phyloP scores from a whole-genome alignment of 37 sponge, comb jelly and placozoan species.

The Bolinopsis microptera region DNA sequence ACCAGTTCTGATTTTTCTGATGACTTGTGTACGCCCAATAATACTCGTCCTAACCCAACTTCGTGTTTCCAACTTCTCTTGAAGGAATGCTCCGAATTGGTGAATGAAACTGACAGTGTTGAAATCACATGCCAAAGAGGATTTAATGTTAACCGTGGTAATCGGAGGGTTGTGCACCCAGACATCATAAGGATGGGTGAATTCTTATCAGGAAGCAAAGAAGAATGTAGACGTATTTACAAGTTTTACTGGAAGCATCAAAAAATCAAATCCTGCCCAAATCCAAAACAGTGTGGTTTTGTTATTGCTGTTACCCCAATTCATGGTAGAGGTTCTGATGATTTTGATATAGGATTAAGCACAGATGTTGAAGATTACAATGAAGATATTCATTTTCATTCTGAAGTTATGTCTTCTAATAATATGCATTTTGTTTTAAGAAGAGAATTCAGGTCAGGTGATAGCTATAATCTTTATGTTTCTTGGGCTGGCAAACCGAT shows the following conservation, averaged over 20 bases:
- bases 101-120: background rate
- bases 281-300: slow-evolving; percentile 4
- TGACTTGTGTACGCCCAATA: too few relatives aligned
- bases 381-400: background rate
- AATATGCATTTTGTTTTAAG: slow-evolving; percentile 31
- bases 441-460: background rate
- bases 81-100: background rate
- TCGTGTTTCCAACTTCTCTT: too few relatives aligned
- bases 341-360: background rate
- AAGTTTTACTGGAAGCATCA: background rate
- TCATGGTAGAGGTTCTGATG: background rate
- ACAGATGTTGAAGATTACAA: background rate
- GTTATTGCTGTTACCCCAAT: background rate
- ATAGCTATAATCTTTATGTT: background rate
- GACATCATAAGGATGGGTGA: background rate
- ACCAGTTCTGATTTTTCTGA: too few relatives aligned
- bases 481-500: background rate
- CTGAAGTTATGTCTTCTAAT: background rate
- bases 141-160: background rate
- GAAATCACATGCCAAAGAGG: background rate
- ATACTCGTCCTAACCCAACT: too few relatives aligned
- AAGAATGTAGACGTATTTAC: too few relatives aligned
- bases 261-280: background rate
- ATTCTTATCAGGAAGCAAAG: background rate
- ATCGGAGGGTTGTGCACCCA: background rate